A percentile compares a stretch with the other conserved stretches of the same genome.
phyloP scores from a whole-genome alignment of 2,797 vertebrate genomes.

The Ambastaia sidthimunki region DNA sequence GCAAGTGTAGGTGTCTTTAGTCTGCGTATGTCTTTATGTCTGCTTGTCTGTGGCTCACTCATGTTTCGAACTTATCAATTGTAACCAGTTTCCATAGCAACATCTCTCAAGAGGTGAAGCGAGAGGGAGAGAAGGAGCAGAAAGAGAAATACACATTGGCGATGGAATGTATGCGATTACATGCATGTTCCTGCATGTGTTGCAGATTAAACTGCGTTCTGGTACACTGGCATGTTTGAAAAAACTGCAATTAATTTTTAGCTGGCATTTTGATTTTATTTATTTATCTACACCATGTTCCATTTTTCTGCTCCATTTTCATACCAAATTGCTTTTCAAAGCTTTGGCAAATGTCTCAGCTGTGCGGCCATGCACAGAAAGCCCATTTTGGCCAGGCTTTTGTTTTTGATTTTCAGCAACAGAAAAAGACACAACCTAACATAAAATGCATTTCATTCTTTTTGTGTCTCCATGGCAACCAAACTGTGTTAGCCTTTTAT shows the following conservation, averaged over 20 bases:
- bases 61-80: constrained; percentile 76
- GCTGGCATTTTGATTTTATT: constrained; percentile 48
- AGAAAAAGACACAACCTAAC: constrained; percentile 45
- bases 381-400: constrained; percentile 51
- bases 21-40: constrained; percentile 17
- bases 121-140: constrained; percentile 63
- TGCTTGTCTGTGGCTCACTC: constrained; percentile 68
- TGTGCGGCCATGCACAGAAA: constrained; percentile 55
- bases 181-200: constrained; percentile 38
- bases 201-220: constrained; percentile 15
- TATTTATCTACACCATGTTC: constrained; percentile 43
- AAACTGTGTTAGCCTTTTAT: constrained; percentile 55
- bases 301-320: constrained; percentile 52
- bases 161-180: constrained; percentile 37
- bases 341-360: constrained; percentile 46
- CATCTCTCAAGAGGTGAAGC: constrained; percentile 70
- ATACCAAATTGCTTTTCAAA: constrained; percentile 46
- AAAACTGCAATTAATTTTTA: constrained; percentile 1
- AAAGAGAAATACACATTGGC: constrained; percentile 49
- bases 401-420: constrained; percentile 52
- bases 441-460: constrained; percentile 63
- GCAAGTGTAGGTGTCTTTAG: not conserved
- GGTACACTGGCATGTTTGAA: not conserved
- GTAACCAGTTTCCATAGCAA: constrained; percentile 85
- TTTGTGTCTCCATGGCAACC: constrained; percentile 57